Base-by-base conservation (phyloP, 2,113 vertebrate genomes). In the Alethe castanea region DNA sequence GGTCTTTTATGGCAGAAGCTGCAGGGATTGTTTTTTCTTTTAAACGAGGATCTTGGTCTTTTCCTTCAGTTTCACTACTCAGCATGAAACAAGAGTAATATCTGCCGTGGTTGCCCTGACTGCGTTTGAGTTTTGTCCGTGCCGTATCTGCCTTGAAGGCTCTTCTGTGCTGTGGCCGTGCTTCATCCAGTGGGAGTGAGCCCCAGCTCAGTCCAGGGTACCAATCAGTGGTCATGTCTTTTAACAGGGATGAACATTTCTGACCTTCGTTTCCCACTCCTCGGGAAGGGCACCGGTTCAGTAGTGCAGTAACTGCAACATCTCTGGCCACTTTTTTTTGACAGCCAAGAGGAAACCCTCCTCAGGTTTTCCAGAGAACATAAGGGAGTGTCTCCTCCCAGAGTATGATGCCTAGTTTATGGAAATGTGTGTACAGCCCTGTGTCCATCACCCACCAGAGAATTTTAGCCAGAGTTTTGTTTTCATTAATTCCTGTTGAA, bases 231-330 rank as follows among this genome's bases (percentile, higher is more conserved):
- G 36, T 40, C 60, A 36, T 40, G 19, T 17, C 47, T 33, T 54
- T 50, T 48, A 44, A 18, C 9, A 20, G 40, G 24, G 22, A 15
- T 19, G 19, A 65, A 14, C 0, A 0, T 40, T 91, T 80, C 24
- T 81, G 44, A 35, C 10, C 14, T 86, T 77, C 8, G 1, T 81
- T 69, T 52, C 36, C 31, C 0, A 0, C 33, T 77, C 11, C 54
- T 53, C 11, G 5, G 28, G 56, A 38, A 47, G 57, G 11, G 12
- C n/a, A 7, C 44, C 0, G 0, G 12, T 50, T 87, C 40, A 11
- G 36, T 33, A 29, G 40, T 19, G 54, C 54, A 45, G 42, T 35
- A 53, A 18, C n/a, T 44, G 36, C n/a, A 45, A 14, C 40, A 26
- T 17, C 16, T 29, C 35, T 64, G 59, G 47, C 6, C 42, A 31